Conservation (phyloP, 2,888 invertebrate species). For the Lapara coniferarum region DNA sequence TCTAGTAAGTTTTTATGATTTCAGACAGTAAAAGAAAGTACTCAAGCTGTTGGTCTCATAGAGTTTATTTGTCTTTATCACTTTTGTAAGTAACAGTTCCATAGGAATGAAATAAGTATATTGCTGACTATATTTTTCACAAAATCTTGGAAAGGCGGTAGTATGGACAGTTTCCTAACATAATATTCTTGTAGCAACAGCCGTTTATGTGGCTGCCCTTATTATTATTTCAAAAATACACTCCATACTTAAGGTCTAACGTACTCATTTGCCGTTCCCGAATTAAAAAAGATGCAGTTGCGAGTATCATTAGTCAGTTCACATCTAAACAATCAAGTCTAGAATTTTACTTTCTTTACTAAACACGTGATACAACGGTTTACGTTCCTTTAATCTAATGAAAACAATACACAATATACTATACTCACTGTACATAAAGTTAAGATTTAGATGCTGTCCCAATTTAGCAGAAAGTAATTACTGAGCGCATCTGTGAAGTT, state of each 20-base stretch:
- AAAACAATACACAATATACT: not conserved
- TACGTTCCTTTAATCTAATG: not conserved
- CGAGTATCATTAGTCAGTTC: not conserved
- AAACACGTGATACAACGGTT: not conserved
- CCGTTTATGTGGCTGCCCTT: too few species aligned
- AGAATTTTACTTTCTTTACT: not conserved
- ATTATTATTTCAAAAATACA: not conserved
- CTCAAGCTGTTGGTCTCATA: too few species aligned
- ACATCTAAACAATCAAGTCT: slow-evolving; percentile 5
- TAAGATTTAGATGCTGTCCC: not conserved
- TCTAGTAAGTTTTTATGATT: too few species aligned
- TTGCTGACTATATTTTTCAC: too few species aligned
- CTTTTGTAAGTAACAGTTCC: too few species aligned
- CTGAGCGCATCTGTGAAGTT: slow-evolving; percentile 22
- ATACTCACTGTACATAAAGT: not conserved
- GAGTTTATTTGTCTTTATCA: too few species aligned
- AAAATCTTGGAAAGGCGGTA: too few species aligned
- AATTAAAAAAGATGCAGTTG: too few species aligned
- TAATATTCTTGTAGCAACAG: too few species aligned
- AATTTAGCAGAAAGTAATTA: slow-evolving; percentile 25
- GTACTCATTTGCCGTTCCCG: not conserved
- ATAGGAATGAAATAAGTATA: too few species aligned
- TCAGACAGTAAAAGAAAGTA: too few species aligned
- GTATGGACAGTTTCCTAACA: too few species aligned
- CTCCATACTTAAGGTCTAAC: not conserved